These are phyloP conservation scores for Lasioglossum malachurum DNA, from an alignment of 2,888 invertebrate genomes.

Conservation along the genomic window DNA sequence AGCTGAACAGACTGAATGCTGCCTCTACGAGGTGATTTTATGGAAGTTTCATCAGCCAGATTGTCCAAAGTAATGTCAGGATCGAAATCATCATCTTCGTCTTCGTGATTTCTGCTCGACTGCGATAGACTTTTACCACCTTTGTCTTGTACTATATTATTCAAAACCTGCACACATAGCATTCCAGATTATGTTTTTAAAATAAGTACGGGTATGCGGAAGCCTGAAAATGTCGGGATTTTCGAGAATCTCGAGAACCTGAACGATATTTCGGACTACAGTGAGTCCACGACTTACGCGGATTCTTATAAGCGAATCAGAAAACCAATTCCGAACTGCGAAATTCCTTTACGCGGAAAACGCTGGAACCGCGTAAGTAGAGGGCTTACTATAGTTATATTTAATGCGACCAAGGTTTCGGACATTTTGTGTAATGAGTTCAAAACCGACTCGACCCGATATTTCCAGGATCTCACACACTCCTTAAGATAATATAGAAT, in stretches of 20 bases:
- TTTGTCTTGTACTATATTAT: constrained; percentile 82
- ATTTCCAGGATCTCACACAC: background rate
- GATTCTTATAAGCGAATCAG: no score
- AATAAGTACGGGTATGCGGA: background rate
- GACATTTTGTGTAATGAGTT: no score
- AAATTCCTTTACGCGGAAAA: no score
- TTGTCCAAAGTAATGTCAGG: constrained; percentile 91
- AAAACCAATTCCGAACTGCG: no score
- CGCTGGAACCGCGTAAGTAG: no score
- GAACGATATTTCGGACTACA: no score
- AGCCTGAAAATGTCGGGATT: background rate
- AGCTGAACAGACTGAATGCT: constrained; percentile 86
- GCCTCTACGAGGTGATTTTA: constrained; percentile 79
- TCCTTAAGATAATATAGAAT: background rate
- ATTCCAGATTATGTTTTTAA: background rate
- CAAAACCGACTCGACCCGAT: background rate
- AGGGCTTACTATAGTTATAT: no score
- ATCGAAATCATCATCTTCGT: constrained; percentile 88
- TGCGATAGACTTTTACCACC: constrained; percentile 66
- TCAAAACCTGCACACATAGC: constrained; percentile 76
- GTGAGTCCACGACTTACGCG: no score
- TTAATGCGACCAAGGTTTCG: no score
- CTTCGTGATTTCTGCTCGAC: constrained; percentile 68
- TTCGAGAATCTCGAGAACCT: no score
- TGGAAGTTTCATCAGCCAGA: constrained; percentile 86